These are phyloP conservation scores for Butorides virescens DNA, from an alignment of 2,113 vertebrate genomes.

Conservation along the genomic window DNA sequence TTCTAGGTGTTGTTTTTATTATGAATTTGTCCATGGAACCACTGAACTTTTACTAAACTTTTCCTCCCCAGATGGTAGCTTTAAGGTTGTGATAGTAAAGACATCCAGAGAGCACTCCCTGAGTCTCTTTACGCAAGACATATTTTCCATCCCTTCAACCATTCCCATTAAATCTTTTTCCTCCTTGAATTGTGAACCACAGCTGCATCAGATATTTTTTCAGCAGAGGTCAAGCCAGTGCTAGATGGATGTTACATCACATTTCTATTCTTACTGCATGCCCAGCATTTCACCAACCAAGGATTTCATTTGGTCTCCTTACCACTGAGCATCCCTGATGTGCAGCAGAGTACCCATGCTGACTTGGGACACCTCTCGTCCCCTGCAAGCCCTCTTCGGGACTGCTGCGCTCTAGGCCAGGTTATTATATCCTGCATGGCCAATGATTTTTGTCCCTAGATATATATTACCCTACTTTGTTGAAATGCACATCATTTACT, in stretches of 20 bases:
- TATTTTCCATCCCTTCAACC: not conserved
- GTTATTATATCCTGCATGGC: not conserved
- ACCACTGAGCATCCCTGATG: rapidly evolving
- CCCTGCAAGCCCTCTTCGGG: not conserved
- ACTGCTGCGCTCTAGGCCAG: not conserved
- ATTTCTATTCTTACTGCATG: not conserved
- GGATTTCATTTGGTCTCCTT: not conserved
- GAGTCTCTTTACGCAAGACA: not conserved
- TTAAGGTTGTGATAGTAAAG: not conserved
- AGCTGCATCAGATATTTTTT: not conserved
- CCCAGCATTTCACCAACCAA: not conserved
- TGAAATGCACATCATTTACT: not conserved
- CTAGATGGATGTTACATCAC: not conserved
- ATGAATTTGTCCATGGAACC: not conserved
- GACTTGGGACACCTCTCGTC: not conserved
- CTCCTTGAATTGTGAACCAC: not conserved
- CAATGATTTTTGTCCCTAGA: not conserved
- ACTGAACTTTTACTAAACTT: not conserved
- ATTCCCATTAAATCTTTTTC: not conserved
- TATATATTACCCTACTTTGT: not conserved
- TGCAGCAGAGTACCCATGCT: not conserved
- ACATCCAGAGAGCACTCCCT: not conserved
- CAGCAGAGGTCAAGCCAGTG: not conserved
- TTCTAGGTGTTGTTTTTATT: not conserved
- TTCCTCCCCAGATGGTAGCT: not conserved